Evolutionary conservation across 1,140 invertebrate species (phyloP), one percentile per base, ranked within the genome.

Genomic region (Zophobas atratus): DNA sequence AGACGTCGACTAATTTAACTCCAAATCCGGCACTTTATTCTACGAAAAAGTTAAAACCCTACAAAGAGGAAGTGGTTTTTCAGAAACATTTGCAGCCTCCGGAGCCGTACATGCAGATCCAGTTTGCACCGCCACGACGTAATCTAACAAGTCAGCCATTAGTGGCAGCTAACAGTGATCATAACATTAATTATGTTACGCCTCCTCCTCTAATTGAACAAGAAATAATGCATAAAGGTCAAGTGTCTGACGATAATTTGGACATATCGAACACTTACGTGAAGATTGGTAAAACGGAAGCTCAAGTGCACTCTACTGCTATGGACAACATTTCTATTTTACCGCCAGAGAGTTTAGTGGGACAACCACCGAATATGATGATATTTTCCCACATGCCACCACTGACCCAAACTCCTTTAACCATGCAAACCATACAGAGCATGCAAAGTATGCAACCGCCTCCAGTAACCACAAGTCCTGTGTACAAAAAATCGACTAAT

Each of bases 261-360:
- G 86, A 85, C 56, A 84, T 86, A 8, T 82, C 83, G 3, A 85
- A 85, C 67, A 84, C 86, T 34, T 88, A 88, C 74, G 87, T 88
- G 0, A 88, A 87, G 82, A 88, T 88, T 72, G 85, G 84, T 41
- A 87, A 87, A 82, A 85, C 86, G 0, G 85, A 87, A 74, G 86
- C 86, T n/a, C 86, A 87, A 73, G 82, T 87, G 8, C 83, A 87
- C 38, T 77, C 78, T 5, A 77, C 78, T 57, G 63, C 74, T 51
- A 63, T 49, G 6, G 55, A 76, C 36, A 70, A 63, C 8, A 79
- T 81, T 60, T 33, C 63, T 48, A 80, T 76, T 72, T 75, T 57
- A 36, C 75, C n/a, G 79, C 76, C 35, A 55, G 70, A 49, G 76
- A 79, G 51, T 33, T 75, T 3, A 35, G 6, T 57, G 2, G 55